Evolutionary conservation across 2,888 invertebrate genomes (phyloP), one percentile per base, ranked within the genome.

Genomic region (Cordylochernes scorpioides): DNA sequence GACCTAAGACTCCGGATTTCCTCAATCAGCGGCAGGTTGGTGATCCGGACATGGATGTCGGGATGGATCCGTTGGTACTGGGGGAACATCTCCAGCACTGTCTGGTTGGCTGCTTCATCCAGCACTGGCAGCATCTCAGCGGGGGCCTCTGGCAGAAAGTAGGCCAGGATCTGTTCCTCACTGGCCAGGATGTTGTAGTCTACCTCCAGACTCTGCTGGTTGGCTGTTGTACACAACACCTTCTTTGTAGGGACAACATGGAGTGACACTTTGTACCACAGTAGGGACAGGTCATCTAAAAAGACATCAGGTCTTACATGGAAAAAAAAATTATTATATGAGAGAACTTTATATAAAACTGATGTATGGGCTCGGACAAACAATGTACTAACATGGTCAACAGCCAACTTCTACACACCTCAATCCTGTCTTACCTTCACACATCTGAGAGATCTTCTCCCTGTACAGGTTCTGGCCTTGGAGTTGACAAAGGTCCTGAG

Each of bases 111-210:
- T 17, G 59, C 61, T 47, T 78, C 72, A 53, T 91, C 82, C 51
- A 94, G 84, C 39, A 88, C 82, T 50, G 74, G 71, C n/a, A 94
- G 56, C 74, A 94, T 82, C 58, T 91, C 86, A 40, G 72, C 67
- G 0, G 97, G 97, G 0, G 94, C 94, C 53, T 97, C 94, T 0
- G 94, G 94, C 28, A 97, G 51, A 52, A 99, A 97, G 53, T 82
- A 94, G 0, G 91, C 91, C 26, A 97, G 58, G 1, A 82, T 80
- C 50, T 86, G 82, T 49, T 88, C 86, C 44, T 73, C 68, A 28
- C 72, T 63, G 0, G 86, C 88, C 39, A 99, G 58, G 42, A 74
- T 68, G 27, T 78, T 71, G 54, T 88, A 97, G 45, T 91, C 86
- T 0, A 97, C 75, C 25, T 74, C 70, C 50, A 94, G 71, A 28